Base-by-base conservation (phyloP, 2,113 vertebrate genomes). In the Zosterops pallidus region DNA sequence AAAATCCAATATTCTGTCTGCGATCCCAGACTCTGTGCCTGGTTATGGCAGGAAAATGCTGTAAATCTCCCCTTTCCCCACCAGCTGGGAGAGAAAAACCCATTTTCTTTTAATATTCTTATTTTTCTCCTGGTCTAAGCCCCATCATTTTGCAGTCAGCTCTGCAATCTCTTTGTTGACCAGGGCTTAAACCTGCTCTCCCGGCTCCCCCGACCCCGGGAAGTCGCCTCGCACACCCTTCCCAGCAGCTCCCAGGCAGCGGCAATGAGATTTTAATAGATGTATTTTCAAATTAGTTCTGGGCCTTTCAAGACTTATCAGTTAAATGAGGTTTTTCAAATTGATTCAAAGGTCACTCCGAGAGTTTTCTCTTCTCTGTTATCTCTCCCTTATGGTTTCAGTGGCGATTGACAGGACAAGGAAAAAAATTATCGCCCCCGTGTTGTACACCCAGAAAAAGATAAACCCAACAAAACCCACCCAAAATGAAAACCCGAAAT, bases 271-370 rank as follows among this genome's bases (percentile, higher is more conserved):
- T 97, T 98, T 98, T 98, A 98, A 98, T 98, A 96, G 93, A 94
- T 78, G 71, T 86, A 94, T 96, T 98, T 97, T 98, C 97, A 95
- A 97, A 97, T 98, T 95, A 98, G 97, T 97, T 95, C 96, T 96
- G 93, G 92, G 82, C 91, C 97, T 97, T 98, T 97, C 97, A 97
- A 97, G 96, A 97, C 96, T 98, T 97, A 98, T 97, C 97, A 97
- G 95, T 96, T 95, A 97, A 97, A 97, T 93, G 96, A 96, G 97
- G 85, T 72, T 97, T 97, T 97, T 96, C 91, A 85, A 95, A 83
- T 89, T 94, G 94, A 95, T 96, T 92, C 97, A 98, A 97, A 98
- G 97, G 97, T 98, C 97, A 97, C 91, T 96, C 83, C 0, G 64
- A 95, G 95, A 92, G 70, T 91, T 92, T 97, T 92, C 90, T 90